These are phyloP conservation scores for Unio delphinus DNA, from an alignment of 2,888 invertebrate genomes.

Conservation along the genomic window DNA sequence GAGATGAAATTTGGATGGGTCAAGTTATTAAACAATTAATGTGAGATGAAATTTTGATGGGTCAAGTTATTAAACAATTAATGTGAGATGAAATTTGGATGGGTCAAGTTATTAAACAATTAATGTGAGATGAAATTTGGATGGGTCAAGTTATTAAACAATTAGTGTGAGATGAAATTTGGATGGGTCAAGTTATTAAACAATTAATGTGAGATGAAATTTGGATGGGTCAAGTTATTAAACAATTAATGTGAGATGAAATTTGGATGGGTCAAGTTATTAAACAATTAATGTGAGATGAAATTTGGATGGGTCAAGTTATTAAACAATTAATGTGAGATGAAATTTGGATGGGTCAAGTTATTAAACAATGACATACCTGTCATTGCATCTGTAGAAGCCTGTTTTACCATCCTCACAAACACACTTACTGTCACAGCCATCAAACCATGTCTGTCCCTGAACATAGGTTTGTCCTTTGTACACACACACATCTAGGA, in stretches of 20 bases:
- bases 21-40: not conserved
- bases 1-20: not conserved
- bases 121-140: too few species aligned
- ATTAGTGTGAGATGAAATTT: not conserved
- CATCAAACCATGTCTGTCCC: conserved; percentile 53
- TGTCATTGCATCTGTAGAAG: conserved; percentile 53
- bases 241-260: not conserved
- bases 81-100: not conserved
- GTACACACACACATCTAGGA: conserved; percentile 46
- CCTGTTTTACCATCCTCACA: conserved; percentile 52
- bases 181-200: not conserved
- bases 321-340: too few species aligned
- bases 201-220: not conserved
- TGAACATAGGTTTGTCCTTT: conserved; percentile 47
- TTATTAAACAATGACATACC: conserved; percentile 22
- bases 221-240: not conserved
- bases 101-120: not conserved
- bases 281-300: too few species aligned
- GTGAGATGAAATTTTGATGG: too few species aligned
- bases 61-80: too few species aligned
- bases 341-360: not conserved
- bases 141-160: too few species aligned
- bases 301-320: too few species aligned
- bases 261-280: not conserved
- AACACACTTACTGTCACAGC: conserved; percentile 48